Percentiles rank a stretch among this genome's conserved stretches.
Conservation (phyloP, 2,797 vertebrate genomes). For the Anguilla marmorata region DNA sequence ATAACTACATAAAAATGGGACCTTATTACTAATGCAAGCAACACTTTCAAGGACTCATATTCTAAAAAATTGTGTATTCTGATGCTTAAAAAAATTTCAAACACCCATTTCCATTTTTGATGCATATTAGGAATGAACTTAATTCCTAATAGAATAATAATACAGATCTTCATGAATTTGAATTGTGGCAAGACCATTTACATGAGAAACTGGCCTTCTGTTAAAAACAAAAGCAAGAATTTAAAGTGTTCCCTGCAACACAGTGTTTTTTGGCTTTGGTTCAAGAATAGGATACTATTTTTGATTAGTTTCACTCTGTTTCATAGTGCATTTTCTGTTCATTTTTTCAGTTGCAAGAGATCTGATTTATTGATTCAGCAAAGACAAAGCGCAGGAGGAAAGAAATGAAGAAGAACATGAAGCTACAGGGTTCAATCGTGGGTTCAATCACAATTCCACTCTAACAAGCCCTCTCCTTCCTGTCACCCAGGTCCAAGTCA, state of each 20-base stretch:
- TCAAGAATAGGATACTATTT: background rate
- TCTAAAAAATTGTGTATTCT: background rate
- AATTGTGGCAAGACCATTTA: background rate
- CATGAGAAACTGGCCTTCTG: background rate
- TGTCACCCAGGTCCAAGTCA: background rate
- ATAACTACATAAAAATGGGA: background rate
- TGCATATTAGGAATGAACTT: background rate
- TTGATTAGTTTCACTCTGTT: background rate
- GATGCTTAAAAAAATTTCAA: background rate
- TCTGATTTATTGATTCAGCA: conserved; percentile 16
- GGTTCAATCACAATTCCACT: conserved; percentile 1
- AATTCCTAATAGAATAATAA: background rate
- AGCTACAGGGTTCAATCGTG: background rate
- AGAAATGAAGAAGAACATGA: conserved; percentile 13
- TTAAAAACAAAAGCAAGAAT: background rate
- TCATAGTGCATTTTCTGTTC: background rate
- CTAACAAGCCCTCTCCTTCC: conserved; percentile 16
- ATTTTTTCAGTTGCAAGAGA: background rate
- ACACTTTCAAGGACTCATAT: no score
- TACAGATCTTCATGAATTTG: background rate
- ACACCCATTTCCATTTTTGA: no score
- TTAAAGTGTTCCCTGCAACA: background rate
- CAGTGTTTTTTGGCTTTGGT: background rate
- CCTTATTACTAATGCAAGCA: no score
- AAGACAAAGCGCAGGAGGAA: background rate